Percentiles rank a stretch among this genome's conserved stretches.
Conservation (phyloP, 2,797 vertebrate genomes). For the Premnoplex brunnescens region DNA sequence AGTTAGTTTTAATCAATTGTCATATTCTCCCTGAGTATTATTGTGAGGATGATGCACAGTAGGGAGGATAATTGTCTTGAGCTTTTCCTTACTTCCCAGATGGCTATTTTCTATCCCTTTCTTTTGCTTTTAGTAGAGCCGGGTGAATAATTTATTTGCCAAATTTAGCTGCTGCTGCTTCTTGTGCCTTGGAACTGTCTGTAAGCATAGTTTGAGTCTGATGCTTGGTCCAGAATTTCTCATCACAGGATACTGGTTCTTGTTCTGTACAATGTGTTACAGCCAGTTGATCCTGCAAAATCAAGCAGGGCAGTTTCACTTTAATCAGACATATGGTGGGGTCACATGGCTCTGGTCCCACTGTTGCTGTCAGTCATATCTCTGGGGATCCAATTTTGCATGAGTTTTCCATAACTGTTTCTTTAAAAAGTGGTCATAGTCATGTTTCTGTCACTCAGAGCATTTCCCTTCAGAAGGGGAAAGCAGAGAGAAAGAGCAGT, state of each 20-base stretch:
- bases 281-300: slow-evolving; percentile 27
- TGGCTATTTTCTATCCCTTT: slow-evolving; percentile 16
- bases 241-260: background rate
- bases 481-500: background rate
- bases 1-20: slow-evolving; percentile 74
- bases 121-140: slow-evolving; percentile 34
- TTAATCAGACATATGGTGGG: background rate
- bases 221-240: slow-evolving; percentile 27
- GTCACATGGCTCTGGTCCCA: background rate
- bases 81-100: slow-evolving; percentile 42
- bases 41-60: background rate
- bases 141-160: slow-evolving; percentile 52
- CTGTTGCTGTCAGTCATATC: slow-evolving; percentile 2
- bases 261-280: background rate
- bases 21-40: slow-evolving; percentile 36
- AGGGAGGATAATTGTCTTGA: slow-evolving; percentile 44
- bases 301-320: background rate
- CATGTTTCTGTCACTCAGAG: background rate
- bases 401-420: background rate
- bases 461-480: background rate
- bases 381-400: background rate
- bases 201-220: background rate
- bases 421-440: background rate
- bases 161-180: slow-evolving; percentile 10
- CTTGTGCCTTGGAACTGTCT: background rate